phyloP scores from a whole-genome alignment of 2,113 vertebrate genomes.

The Xiphophorus hellerii region DNA sequence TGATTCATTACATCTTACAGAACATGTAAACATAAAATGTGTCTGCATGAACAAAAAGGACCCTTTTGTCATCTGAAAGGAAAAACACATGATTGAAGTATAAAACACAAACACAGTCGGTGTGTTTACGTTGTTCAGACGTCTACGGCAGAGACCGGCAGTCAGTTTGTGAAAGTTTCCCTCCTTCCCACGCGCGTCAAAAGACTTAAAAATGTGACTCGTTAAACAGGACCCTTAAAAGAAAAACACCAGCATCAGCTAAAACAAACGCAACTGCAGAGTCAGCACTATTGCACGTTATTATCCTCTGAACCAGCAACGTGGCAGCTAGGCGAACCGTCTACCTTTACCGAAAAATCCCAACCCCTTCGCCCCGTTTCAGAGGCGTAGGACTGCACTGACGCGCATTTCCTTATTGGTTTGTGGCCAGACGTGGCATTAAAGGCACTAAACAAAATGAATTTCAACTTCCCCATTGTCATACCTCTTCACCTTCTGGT shows the following conservation, averaged over 20 bases:
- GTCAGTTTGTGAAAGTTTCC: slow-evolving; percentile 6
- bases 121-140: neutral
- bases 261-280: slow-evolving; percentile 11
- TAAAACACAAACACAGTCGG: slow-evolving; percentile 2
- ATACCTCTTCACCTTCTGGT: neutral
- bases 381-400: slow-evolving; percentile 9
- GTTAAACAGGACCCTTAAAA: slow-evolving; percentile 31
- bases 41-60: slow-evolving; percentile 11
- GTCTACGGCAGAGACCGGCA: neutral
- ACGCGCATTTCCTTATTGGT: slow-evolving; percentile 25
- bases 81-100: neutral
- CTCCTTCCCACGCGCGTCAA: slow-evolving; percentile 9
- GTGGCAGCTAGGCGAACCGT: neutral
- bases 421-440: slow-evolving; percentile 28
- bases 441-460: slow-evolving; percentile 52
- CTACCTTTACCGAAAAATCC: slow-evolving; percentile 8
- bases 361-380: slow-evolving; percentile 1
- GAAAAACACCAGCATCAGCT: neutral
- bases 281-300: slow-evolving; percentile 52
- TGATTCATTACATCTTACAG: slow-evolving; percentile 18
- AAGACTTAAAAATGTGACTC: slow-evolving; percentile 17
- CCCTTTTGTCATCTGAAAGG: slow-evolving; percentile 1
- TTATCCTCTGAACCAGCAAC: slow-evolving; percentile 17
- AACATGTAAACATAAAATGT: slow-evolving; percentile 17
- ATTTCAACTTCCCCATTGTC: neutral